These are phyloP conservation scores for Bubo blakistoni DNA, from an alignment of 2,113 vertebrate genomes.

Conservation along the genomic window DNA sequence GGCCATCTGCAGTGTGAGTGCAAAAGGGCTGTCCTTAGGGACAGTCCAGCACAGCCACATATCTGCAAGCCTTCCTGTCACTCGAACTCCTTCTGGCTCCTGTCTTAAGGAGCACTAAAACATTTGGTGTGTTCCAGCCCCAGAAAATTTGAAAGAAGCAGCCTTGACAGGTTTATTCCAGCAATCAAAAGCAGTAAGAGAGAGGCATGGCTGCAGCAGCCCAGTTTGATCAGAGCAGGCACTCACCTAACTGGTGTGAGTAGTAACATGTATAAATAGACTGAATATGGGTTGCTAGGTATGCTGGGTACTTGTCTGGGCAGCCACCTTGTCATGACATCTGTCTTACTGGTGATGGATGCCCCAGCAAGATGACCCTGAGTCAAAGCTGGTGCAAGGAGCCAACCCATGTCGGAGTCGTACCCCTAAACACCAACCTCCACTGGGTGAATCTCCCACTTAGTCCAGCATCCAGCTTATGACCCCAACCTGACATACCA, in stretches of 20 bases:
- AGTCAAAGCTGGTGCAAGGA: neutral
- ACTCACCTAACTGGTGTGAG: neutral
- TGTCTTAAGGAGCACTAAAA: neutral
- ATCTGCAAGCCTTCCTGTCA: neutral
- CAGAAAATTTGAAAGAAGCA: neutral
- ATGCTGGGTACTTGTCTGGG: neutral
- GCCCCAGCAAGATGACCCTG: neutral
- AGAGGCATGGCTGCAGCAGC: neutral
- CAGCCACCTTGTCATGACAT: neutral
- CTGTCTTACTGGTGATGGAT: neutral
- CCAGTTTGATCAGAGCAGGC: neutral
- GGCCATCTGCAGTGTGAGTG: neutral
- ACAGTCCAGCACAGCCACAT: neutral
- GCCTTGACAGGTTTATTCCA: neutral
- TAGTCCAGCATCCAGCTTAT: neutral
- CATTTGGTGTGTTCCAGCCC: neutral
- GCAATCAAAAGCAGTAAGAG: neutral
- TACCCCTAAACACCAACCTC: neutral
- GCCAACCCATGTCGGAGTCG: neutral
- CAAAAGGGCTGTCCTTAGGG: neutral
- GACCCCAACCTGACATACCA: fast-evolving
- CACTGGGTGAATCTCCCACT: neutral
- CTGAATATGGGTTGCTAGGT: neutral
- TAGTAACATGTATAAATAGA: fast-evolving
- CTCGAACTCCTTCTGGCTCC: neutral